phyloP scores from a whole-genome alignment of 2,113 vertebrate genomes.

The Perca schrenkii region DNA sequence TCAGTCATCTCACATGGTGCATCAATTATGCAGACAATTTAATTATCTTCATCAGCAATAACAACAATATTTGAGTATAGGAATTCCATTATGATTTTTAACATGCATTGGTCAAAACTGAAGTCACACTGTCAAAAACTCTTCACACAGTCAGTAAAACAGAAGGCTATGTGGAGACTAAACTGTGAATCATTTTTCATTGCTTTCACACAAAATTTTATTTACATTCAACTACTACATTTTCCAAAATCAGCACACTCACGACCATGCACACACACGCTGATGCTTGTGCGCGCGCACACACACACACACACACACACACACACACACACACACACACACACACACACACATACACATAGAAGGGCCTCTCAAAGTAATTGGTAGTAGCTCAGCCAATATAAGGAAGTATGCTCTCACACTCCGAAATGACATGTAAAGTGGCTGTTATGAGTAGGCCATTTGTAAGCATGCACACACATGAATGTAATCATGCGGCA shows the following conservation, averaged over 20 bases:
- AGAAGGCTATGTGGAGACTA: too few relatives aligned
- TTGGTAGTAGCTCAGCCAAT: neutral
- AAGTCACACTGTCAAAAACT: too few relatives aligned
- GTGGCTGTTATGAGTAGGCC: neutral
- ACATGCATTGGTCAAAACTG: too few relatives aligned
- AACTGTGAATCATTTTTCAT: too few relatives aligned
- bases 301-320: neutral
- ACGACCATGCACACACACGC: neutral
- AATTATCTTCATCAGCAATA: constrained; percentile 45
- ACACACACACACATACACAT: too few relatives aligned
- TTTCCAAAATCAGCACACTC: neutral
- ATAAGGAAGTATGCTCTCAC: neutral
- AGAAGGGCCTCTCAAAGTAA: neutral
- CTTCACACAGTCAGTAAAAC: too few relatives aligned
- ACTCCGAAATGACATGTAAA: neutral
- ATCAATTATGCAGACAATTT: constrained; percentile 41
- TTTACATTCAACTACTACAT: too few relatives aligned
- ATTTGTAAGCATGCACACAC: constrained; percentile 4
- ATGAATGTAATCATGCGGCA: constrained; percentile 33
- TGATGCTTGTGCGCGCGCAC: neutral
- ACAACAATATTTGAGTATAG: neutral
- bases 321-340: neutral
- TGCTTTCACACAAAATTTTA: too few relatives aligned
- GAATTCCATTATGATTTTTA: neutral
- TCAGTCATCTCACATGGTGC: neutral